Percentiles rank a stretch among this genome's conserved stretches.
These are phyloP conservation scores for Poecilia velifera DNA, from an alignment of 2,797 vertebrate species.

Conservation along the genomic window DNA sequence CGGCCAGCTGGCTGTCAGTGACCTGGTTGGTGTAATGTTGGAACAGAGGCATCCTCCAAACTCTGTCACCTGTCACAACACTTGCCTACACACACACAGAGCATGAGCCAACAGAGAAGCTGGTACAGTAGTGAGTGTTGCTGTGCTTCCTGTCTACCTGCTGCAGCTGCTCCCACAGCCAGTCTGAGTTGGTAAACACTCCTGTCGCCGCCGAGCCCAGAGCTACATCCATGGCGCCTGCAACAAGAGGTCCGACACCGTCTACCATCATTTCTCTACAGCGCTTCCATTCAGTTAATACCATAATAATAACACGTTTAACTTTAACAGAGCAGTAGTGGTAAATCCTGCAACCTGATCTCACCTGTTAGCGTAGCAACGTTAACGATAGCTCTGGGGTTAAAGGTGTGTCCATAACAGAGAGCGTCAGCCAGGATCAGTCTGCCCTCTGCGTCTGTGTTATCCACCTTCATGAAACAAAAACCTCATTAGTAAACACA, in stretches of 20 bases:
- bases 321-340: neutral
- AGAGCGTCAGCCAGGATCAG: conserved; percentile 92
- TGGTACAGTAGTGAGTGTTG: conserved; percentile 9
- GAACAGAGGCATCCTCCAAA: conserved; percentile 99
- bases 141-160: conserved; percentile 77
- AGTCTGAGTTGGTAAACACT: conserved; percentile 96
- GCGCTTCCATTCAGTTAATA: neutral
- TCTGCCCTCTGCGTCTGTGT: conserved; percentile 96
- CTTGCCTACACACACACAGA: conserved; percentile 84
- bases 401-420: conserved; percentile 91
- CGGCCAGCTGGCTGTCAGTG: conserved; percentile 90
- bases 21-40: conserved; percentile 94
- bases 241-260: neutral
- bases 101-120: conserved; percentile 39
- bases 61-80: conserved; percentile 92
- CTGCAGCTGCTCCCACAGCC: conserved; percentile 92
- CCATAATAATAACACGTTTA: neutral
- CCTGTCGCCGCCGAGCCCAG: conserved; percentile 93
- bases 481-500: neutral
- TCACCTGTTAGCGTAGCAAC: conserved; percentile 95
- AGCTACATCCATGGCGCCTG: conserved; percentile 95
- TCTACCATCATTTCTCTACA: neutral
- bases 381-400: conserved; percentile 88
- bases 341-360: neutral
- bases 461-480: conserved; percentile 86